phyloP scores from a whole-genome alignment of 2,113 vertebrate genomes.

The Passerina amoena region DNA sequence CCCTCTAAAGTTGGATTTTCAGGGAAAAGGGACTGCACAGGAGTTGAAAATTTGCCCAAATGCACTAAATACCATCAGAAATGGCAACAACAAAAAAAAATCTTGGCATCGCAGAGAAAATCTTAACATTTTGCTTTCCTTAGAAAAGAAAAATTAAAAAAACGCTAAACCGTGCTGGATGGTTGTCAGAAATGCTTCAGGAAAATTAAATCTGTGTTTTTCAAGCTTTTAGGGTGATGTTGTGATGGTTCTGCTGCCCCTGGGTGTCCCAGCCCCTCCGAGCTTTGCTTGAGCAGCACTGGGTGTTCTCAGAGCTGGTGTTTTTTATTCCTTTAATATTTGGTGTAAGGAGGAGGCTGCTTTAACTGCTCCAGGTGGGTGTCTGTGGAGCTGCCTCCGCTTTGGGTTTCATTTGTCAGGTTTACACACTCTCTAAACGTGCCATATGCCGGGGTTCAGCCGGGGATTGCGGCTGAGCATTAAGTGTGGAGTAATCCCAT shows the following conservation, averaged over 20 bases:
- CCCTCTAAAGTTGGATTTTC: not conserved
- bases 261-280: not conserved
- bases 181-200: not conserved
- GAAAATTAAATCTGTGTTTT: not conserved
- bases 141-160: not conserved
- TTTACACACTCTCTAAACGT: not conserved
- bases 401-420: not conserved
- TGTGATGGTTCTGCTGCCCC: not conserved
- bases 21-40: not conserved
- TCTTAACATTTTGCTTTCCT: not conserved
- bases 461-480: not conserved
- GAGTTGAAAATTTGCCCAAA: conserved; percentile 7
- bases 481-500: not conserved
- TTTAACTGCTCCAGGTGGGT: not conserved
- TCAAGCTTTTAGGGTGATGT: not conserved
- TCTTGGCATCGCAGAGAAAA: not conserved
- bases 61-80: not conserved
- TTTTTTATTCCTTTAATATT: not conserved
- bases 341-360: not conserved
- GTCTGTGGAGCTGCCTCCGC: not conserved
- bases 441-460: not conserved
- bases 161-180: not conserved
- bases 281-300: not conserved
- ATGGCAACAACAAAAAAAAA: not conserved
- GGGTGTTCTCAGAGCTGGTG: not conserved